A percentile compares a stretch with the other conserved stretches of the same genome.
Evolutionary conservation across 2,113 vertebrate genomes (phyloP).

Genomic region (Azemiops feae): DNA sequence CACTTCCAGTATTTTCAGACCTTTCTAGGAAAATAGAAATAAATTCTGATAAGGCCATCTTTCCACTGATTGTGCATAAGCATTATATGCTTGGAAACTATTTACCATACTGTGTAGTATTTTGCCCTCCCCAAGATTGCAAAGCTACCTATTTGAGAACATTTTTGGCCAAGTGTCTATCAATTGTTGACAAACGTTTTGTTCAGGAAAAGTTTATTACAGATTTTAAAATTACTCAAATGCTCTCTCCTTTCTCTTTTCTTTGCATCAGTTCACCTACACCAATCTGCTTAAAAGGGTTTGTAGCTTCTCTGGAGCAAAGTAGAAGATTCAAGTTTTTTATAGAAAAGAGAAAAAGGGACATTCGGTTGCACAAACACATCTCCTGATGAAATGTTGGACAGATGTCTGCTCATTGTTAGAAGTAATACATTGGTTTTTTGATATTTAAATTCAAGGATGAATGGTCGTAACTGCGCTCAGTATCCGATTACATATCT

Average conservation of each 20-base stretch:
- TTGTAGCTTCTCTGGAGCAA: no score
- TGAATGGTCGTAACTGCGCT: conserved; percentile 49
- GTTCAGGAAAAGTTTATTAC: neutral
- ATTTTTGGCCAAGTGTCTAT: neutral
- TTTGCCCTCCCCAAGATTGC: neutral
- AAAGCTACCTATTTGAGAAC: neutral
- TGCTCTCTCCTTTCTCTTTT: no score
- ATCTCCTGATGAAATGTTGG: neutral
- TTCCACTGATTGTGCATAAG: neutral
- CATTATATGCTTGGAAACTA: no score
- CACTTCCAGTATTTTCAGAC: neutral
- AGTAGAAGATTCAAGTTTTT: no score
- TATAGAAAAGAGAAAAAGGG: no score
- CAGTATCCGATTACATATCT: conserved; percentile 49
- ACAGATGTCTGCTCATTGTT: neutral
- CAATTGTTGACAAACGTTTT: neutral
- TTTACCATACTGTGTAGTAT: neutral
- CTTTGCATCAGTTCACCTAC: no score
- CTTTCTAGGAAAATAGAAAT: neutral
- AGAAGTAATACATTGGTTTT: neutral
- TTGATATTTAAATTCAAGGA: conserved; percentile 48
- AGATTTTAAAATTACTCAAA: neutral
- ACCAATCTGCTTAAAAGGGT: no score
- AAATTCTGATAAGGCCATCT: neutral
- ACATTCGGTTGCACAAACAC: neutral